A percentile compares a stretch with the other conserved stretches of the same genome.
These are phyloP conservation scores for Oreotrochilus melanogaster DNA, from an alignment of 2,113 vertebrate genomes.

Conservation along the genomic window DNA sequence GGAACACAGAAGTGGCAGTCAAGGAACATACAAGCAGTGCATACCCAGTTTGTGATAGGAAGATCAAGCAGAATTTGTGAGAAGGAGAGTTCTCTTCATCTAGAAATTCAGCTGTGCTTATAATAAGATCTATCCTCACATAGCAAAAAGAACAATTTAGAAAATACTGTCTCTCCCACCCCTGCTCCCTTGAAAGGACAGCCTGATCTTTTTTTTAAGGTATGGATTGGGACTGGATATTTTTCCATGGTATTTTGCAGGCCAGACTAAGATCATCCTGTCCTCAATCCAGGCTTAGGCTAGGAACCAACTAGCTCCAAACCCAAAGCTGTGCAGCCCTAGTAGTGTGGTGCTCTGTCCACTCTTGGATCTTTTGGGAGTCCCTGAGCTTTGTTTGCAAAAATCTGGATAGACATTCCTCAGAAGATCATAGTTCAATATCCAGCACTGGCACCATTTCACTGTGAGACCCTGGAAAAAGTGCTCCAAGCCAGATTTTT, in stretches of 20 bases:
- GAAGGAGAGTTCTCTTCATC: conserved; percentile 26
- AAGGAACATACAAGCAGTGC: conserved; percentile 16
- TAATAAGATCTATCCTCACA: neutral
- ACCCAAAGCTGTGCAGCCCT: neutral
- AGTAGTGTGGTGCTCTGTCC: neutral
- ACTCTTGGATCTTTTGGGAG: neutral
- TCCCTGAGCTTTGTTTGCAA: neutral
- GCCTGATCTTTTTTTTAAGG: neutral
- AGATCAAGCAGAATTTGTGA: conserved; percentile 58
- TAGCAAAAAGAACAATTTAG: neutral
- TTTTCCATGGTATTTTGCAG: neutral
- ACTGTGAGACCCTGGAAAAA: neutral
- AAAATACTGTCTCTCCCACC: neutral
- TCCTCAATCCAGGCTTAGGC: neutral
- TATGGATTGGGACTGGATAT: neutral
- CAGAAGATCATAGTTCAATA: neutral
- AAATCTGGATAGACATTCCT: neutral
- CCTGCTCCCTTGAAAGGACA: neutral
- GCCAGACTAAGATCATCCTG: neutral
- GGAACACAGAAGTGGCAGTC: conserved; percentile 42
- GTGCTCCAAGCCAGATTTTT: neutral
- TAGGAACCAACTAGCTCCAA: neutral
- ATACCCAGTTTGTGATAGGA: conserved; percentile 31
- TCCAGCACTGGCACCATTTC: neutral
- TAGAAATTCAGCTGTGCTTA: conserved; percentile 15